Percentiles rank a stretch among this genome's conserved stretches.
phyloP scores from a whole-genome alignment of 2,797 vertebrate species.

The Gadopsis marmoratus region DNA sequence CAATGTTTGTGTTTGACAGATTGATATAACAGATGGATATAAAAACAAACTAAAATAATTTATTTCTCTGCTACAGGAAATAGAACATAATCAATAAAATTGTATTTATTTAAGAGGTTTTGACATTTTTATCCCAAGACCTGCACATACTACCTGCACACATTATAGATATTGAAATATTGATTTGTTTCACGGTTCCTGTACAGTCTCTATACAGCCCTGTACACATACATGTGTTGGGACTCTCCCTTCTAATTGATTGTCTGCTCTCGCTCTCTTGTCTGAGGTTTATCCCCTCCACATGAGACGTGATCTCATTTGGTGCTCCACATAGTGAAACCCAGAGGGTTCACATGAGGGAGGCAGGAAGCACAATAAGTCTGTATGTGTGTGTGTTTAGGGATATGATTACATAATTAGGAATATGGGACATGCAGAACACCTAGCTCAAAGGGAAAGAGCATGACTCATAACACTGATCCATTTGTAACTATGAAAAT shows the following conservation, averaged over 20 bases:
- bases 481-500: conserved; percentile 40
- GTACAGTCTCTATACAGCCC: conserved; percentile 6
- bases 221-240: conserved; percentile 7
- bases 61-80: not conserved
- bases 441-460: conserved; percentile 58
- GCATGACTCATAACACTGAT: conserved; percentile 51
- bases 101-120: not conserved
- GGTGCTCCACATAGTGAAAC: conserved; percentile 81
- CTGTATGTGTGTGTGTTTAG: conserved; percentile 46
- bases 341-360: conserved; percentile 71
- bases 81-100: not conserved
- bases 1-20: not conserved
- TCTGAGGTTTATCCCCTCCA: conserved; percentile 67
- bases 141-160: not conserved
- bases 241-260: conserved; percentile 42
- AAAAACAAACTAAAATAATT: not conserved
- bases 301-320: conserved; percentile 86
- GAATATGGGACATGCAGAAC: conserved; percentile 61
- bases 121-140: no score
- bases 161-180: not conserved
- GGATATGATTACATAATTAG: conserved; percentile 72
- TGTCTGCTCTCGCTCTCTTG: conserved; percentile 32
- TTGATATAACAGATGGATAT: not conserved
- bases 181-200: conserved; percentile 3
- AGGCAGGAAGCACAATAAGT: conserved; percentile 49